Evolutionary conservation across 2,888 invertebrate genomes (phyloP).

Genomic region (Nowickia ferox): DNA sequence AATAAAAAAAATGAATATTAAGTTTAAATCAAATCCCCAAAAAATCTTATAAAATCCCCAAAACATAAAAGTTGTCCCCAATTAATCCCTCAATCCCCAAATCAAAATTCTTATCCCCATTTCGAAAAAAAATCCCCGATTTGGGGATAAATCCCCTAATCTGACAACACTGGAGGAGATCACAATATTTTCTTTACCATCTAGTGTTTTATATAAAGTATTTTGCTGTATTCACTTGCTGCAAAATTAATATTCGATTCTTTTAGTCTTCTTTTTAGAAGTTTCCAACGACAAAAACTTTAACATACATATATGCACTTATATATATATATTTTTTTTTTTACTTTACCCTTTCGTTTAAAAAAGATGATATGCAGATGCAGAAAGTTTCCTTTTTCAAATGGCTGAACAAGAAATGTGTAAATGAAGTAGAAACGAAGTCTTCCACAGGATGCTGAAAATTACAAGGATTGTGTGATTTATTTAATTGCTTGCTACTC

Average conservation of each 20-base stretch:
- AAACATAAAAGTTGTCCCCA: too few relatives aligned
- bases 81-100: too few relatives aligned
- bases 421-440: slow-evolving; percentile 65
- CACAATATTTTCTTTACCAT: too few relatives aligned
- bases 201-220: too few relatives aligned
- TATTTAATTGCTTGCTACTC: slow-evolving; percentile 71
- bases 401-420: slow-evolving; percentile 59
- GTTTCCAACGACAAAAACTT: neutral
- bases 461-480: slow-evolving; percentile 70
- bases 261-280: neutral
- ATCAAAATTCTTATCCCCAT: too few relatives aligned
- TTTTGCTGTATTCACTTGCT: too few relatives aligned
- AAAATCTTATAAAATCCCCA: too few relatives aligned
- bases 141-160: too few relatives aligned
- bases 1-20: too few relatives aligned
- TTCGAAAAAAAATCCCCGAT: too few relatives aligned
- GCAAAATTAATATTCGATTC: neutral
- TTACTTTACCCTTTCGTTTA: neutral
- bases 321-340: neutral
- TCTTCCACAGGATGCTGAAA: slow-evolving; percentile 65
- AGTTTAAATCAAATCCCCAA: too few relatives aligned
- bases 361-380: slow-evolving; percentile 50
- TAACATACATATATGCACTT: neutral
- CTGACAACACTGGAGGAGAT: too few relatives aligned
- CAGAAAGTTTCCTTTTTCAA: slow-evolving; percentile 61